A percentile compares a stretch with the other conserved stretches of the same genome.
Conservation (phyloP, 2,797 vertebrate genomes). For the Caiman crocodilus region DNA sequence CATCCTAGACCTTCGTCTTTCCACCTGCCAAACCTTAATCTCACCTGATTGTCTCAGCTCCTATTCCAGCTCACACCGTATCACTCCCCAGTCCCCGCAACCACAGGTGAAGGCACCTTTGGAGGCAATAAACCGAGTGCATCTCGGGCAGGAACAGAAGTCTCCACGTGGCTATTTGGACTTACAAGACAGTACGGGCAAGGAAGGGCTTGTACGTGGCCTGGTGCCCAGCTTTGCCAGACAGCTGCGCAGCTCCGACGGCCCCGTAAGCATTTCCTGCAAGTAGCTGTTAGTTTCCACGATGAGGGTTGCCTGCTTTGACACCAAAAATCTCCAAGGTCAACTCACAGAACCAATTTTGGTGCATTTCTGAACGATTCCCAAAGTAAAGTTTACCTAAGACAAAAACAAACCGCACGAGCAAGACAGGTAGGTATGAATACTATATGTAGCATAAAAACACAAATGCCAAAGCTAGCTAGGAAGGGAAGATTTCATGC, state of each 20-base stretch:
- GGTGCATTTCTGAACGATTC: not conserved
- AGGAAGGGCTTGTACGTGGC: not conserved
- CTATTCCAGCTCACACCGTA: not conserved
- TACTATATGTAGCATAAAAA: not conserved
- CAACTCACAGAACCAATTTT: not conserved
- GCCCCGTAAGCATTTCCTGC: not conserved
- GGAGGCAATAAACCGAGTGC: no score
- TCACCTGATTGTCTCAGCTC: not conserved
- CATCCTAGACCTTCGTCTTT: not conserved
- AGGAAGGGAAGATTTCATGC: accelerated
- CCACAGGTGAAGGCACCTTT: no score
- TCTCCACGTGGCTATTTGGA: no score
- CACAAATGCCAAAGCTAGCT: accelerated
- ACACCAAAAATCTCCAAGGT: not conserved
- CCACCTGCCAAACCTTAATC: not conserved
- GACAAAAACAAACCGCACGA: not conserved
- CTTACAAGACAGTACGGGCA: not conserved
- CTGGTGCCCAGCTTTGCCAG: not conserved
- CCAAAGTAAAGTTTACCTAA: not conserved
- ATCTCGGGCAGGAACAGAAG: not conserved
- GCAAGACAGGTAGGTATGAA: not conserved
- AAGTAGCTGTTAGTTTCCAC: not conserved
- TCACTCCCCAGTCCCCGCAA: no score
- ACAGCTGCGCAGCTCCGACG: not conserved
- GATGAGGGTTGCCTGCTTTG: not conserved